phyloP scores from a whole-genome alignment of 2,797 vertebrate species.

The Diceros bicornis region DNA sequence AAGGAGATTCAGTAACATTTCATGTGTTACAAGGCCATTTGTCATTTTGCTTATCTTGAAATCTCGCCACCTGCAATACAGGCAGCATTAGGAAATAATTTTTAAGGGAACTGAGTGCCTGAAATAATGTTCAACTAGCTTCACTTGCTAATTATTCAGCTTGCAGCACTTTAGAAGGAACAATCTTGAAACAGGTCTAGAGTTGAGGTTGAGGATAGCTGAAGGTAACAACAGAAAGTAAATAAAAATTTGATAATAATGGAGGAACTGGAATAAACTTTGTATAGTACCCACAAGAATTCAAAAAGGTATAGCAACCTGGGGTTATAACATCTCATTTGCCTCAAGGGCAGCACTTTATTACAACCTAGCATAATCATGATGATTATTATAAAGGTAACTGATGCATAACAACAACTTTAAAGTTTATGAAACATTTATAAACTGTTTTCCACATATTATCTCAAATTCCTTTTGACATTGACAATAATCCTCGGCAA shows the following conservation, averaged over 20 bases:
- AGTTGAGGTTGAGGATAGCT: not conserved
- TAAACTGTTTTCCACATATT: not conserved
- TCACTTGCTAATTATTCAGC: not conserved
- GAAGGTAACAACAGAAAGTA: not conserved
- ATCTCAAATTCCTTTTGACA: not conserved
- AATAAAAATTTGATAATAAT: not conserved
- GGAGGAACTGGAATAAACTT: not conserved
- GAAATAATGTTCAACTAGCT: not conserved
- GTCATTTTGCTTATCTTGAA: not conserved
- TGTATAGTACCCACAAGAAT: not conserved
- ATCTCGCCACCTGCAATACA: not conserved
- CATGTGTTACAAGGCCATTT: not conserved
- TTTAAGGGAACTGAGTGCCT: not conserved
- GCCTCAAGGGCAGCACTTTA: not conserved
- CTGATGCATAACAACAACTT: not conserved
- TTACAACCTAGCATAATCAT: not conserved
- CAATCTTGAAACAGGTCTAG: not conserved
- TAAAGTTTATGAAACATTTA: constrained; percentile 20
- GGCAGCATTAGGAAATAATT: not conserved
- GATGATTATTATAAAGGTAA: not conserved
- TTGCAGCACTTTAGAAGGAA: not conserved
- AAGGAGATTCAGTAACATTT: not conserved
- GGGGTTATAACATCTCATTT: not conserved
- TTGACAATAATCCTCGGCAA: not conserved
- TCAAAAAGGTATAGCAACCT: not conserved